These are phyloP conservation scores for Tetragonisca angustula DNA, from an alignment of 2,888 invertebrate genomes.

Conservation along the genomic window DNA sequence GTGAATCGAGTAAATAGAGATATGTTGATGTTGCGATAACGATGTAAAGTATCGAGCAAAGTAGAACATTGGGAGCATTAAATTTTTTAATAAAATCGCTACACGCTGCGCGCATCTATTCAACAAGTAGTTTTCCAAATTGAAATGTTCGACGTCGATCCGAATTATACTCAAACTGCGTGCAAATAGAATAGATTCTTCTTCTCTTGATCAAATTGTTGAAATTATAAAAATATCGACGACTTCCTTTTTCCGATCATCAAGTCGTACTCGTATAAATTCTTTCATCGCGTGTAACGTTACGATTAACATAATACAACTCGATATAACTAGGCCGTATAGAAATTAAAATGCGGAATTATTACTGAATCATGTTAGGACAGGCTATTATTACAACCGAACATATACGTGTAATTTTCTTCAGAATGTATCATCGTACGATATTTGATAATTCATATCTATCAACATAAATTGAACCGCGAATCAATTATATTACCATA, in stretches of 20 bases:
- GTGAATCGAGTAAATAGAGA: constrained; percentile 1
- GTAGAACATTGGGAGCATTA: background rate
- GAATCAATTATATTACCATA: background rate
- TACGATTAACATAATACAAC: background rate
- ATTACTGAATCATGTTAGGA: background rate
- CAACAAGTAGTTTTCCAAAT: too few relatives aligned
- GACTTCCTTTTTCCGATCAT: background rate
- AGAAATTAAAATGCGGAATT: background rate
- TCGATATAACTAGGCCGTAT: background rate
- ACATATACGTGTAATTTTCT: background rate
- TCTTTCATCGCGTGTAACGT: background rate
- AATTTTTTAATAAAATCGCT: background rate
- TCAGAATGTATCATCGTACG: background rate
- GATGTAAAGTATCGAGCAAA: background rate
- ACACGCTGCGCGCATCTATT: background rate
- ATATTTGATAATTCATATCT: background rate
- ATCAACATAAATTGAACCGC: background rate
- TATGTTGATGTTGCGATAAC: background rate
- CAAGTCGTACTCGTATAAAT: background rate
- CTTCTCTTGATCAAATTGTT: background rate
- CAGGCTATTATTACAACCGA: background rate
- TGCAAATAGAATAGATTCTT: background rate
- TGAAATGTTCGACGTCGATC: too few relatives aligned
- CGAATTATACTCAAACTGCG: background rate
- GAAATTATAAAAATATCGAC: background rate